phyloP scores from a whole-genome alignment of 2,888 invertebrate genomes.

The Nowickia ferox region DNA sequence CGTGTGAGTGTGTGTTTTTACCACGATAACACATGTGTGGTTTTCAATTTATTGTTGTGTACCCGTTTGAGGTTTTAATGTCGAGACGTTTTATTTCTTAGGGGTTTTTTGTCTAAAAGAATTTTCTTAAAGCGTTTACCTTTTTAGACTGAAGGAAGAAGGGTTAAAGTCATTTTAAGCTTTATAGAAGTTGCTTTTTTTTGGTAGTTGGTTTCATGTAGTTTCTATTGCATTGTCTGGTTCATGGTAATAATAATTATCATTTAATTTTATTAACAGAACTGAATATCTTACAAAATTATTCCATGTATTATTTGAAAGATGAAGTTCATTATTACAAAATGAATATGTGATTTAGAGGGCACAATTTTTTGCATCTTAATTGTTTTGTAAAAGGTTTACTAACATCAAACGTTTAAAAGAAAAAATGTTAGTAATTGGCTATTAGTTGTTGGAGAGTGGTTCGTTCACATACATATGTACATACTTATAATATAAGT shows the following conservation, averaged over 20 bases:
- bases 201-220: conserved; percentile 29
- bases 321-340: conserved; percentile 42
- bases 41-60: conserved; percentile 57
- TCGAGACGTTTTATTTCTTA: conserved; percentile 67
- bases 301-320: not conserved
- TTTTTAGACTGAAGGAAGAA: conserved; percentile 9
- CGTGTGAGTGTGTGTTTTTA: conserved; percentile 15
- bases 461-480: too few relatives aligned
- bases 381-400: not conserved
- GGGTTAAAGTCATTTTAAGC: conserved; percentile 52
- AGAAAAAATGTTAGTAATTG: too few relatives aligned
- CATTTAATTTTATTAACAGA: conserved; percentile 66
- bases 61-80: conserved; percentile 46
- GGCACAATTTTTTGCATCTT: not conserved
- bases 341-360: conserved; percentile 37
- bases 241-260: conserved; percentile 70
- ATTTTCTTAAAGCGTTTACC: conserved; percentile 47
- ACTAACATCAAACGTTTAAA: too few relatives aligned
- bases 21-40: conserved; percentile 55
- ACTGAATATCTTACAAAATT: conserved; percentile 14
- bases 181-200: conserved; percentile 44
- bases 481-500: too few relatives aligned
- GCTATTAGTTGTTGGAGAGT: too few relatives aligned
- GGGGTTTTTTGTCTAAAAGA: conserved; percentile 3
- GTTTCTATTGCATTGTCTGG: conserved; percentile 43